phyloP scores from a whole-genome alignment of 2,888 invertebrate species.

The Tenthredo livida region DNA sequence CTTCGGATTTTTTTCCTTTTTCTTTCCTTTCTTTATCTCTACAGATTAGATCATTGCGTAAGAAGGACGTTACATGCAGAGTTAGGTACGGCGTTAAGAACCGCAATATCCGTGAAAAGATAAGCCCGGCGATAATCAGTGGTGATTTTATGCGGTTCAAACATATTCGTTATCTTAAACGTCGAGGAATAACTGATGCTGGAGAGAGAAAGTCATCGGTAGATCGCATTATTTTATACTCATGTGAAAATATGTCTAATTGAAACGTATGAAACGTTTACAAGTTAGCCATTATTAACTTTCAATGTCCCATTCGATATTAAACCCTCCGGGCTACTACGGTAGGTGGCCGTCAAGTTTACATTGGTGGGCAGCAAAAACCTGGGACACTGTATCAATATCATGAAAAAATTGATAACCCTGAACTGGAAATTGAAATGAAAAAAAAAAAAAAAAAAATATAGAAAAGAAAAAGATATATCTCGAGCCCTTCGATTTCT shows the following conservation, averaged over 20 bases:
- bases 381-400: conserved; percentile 19
- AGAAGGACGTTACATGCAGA: not conserved
- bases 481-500: not conserved
- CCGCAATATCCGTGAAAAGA: conserved; percentile 1
- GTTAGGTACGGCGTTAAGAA: not conserved
- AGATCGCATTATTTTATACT: not conserved
- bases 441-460: not conserved
- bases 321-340: conserved; percentile 25
- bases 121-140: not conserved
- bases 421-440: not conserved
- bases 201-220: not conserved
- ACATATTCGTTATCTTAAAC: not conserved
- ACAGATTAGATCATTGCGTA: not conserved
- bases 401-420: not conserved
- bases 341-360: conserved; percentile 10
- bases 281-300: not conserved
- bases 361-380: not conserved
- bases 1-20: not conserved
- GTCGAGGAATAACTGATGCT: not conserved
- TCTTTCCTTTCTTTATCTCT: not conserved
- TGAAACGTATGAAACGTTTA: not conserved
- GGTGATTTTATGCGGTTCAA: not conserved
- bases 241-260: not conserved
- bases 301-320: conserved; percentile 17
- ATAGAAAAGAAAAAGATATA: too few species aligned